Percentiles rank a stretch among this genome's conserved stretches.
Conservation (phyloP, 2,797 vertebrate genomes). For the Pipistrellus pygmaeus region DNA sequence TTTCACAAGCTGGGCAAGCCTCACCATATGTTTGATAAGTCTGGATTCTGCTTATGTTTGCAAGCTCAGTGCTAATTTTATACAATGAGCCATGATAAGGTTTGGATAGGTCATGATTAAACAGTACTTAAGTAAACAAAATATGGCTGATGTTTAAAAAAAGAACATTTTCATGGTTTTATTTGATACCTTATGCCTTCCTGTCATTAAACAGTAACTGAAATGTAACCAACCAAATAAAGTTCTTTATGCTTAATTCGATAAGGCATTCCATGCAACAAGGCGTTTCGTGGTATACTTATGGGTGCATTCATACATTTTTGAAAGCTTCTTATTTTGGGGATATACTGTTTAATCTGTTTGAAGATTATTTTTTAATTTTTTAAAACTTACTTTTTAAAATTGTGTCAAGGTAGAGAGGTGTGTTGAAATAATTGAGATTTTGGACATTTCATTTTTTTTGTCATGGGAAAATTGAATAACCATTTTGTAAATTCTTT, state of each 20-base stretch:
- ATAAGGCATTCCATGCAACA: not conserved
- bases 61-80: slow-evolving; percentile 84
- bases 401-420: slow-evolving; percentile 41
- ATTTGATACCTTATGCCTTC: slow-evolving; percentile 47
- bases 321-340: slow-evolving; percentile 1
- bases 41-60: slow-evolving; percentile 81
- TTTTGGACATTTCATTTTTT: slow-evolving; percentile 22
- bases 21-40: slow-evolving; percentile 81
- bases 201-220: slow-evolving; percentile 19
- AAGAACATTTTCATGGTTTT: slow-evolving; percentile 52
- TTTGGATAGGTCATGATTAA: slow-evolving; percentile 80
- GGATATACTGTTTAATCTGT: slow-evolving; percentile 32
- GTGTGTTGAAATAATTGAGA: slow-evolving; percentile 23
- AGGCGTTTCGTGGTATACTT: slow-evolving; percentile 26
- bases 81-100: slow-evolving; percentile 79
- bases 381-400: slow-evolving; percentile 30
- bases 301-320: slow-evolving; percentile 23
- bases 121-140: slow-evolving; percentile 74
- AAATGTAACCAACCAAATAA: slow-evolving; percentile 44
- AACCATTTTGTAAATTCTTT: not conserved
- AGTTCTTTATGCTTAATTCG: slow-evolving; percentile 47
- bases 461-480: not conserved
- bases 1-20: slow-evolving; percentile 66
- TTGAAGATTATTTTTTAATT: not conserved
- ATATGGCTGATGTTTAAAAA: slow-evolving; percentile 21